Evolutionary conservation across 2,888 invertebrate genomes (phyloP), one percentile per base, ranked within the genome.

Genomic region (Plutella xylostella): DNA sequence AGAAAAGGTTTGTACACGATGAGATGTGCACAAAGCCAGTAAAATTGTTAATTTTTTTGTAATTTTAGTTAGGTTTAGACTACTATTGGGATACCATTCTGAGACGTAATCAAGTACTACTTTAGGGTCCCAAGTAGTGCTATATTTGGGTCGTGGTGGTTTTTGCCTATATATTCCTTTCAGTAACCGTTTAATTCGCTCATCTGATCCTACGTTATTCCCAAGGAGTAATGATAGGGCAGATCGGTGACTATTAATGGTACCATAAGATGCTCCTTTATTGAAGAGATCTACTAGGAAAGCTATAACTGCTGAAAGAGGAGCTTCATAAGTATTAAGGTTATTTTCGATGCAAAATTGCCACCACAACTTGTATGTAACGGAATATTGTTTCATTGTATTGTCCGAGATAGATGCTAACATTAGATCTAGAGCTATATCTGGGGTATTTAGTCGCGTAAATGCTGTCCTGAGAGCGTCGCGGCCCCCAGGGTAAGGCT

Each of bases 291-390:
- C 17, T n/a, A 37, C 19, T 37, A n/a, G n/a, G 11, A 11, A 20
- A 9, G 20, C 17, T 6, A 20, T n/a, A 19, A 20, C 11, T n/a
- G 17, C 19, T 18, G n/a, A 7, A 5, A 41, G 17, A 2, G 35
- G n/a, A 33, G 18, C 37, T 22, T 42, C 18, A 34, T 20, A 40
- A 18, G 33, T 6, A 33, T 48, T 41, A n/a, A 33, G 9, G 7
- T 25, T 30, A 17, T 46, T 43, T 5, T 14, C 7, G 17, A 3
- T 6, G 41, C 50, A 50, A 44, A 28, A 48, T 6, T 18, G 12
- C 48, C 48, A 51, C 52, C 52, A 53, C 21, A 11, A 12, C 38
- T 48, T 53, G 2, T 46, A 18, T 12, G 49, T 49, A 1, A 45
- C 33, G 0, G 41, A 7, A 42, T 51, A 51, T 34, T 51, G 49